Percentiles rank a stretch among this genome's conserved stretches.
phyloP scores from a whole-genome alignment of 2,113 vertebrate genomes.

The Myotis davidii region DNA sequence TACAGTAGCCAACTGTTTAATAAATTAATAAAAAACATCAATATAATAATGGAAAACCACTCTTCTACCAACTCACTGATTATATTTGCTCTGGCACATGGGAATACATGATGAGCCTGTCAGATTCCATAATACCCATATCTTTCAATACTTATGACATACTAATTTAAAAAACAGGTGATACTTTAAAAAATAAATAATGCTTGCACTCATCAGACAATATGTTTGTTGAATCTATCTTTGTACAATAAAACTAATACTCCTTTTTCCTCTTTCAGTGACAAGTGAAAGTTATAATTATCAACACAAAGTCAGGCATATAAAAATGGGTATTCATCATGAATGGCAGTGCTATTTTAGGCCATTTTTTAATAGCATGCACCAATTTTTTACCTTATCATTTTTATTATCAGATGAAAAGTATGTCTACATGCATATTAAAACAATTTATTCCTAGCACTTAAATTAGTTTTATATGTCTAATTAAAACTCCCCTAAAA shows the following conservation, averaged over 20 bases:
- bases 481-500: slow-evolving; percentile 78
- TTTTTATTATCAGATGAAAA: slow-evolving; percentile 78
- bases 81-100: neutral
- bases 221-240: slow-evolving; percentile 55
- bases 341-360: slow-evolving; percentile 76
- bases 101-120: neutral
- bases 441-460: slow-evolving; percentile 77
- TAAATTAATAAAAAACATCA: neutral
- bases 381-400: slow-evolving; percentile 77
- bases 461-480: slow-evolving; percentile 78
- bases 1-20: neutral
- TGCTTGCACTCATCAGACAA: slow-evolving; percentile 38
- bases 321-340: slow-evolving; percentile 69
- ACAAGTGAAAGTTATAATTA: slow-evolving; percentile 80
- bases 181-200: slow-evolving; percentile 49
- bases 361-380: slow-evolving; percentile 75
- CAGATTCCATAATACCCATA: neutral
- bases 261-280: slow-evolving; percentile 70
- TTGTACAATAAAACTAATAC: slow-evolving; percentile 67
- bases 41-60: neutral
- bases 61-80: neutral
- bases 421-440: slow-evolving; percentile 74
- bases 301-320: slow-evolving; percentile 72
- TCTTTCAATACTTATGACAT: slow-evolving; percentile 5
- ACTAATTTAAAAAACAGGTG: slow-evolving; percentile 47